These are phyloP conservation scores for Nomada goodeniana DNA, from an alignment of 2,888 invertebrate species.

Conservation along the genomic window DNA sequence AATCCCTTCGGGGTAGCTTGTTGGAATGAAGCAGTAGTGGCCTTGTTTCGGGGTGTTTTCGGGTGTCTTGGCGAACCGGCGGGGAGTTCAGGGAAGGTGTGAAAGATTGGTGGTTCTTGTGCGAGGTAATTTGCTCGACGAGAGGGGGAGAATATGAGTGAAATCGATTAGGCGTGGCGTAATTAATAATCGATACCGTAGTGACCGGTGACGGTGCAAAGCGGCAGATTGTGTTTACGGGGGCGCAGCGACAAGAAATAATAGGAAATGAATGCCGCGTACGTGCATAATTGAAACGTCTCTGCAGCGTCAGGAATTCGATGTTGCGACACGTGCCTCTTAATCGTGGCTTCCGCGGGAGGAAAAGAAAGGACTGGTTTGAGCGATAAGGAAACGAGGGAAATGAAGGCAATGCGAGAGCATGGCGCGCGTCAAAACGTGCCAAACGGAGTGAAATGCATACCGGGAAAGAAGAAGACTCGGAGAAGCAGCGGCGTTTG, in stretches of 20 bases:
- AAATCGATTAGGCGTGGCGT: slow-evolving; percentile 72
- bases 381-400: neutral
- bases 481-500: neutral
- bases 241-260: slow-evolving; percentile 29
- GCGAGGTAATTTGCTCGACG: no score
- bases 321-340: slow-evolving; percentile 36
- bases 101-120: slow-evolving; percentile 39
- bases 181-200: slow-evolving; percentile 73
- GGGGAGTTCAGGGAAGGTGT: neutral
- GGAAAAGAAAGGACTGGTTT: neutral
- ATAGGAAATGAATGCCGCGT: neutral
- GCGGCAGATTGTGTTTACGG: slow-evolving; percentile 31
- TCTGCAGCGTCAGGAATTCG: slow-evolving; percentile 6
- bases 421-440: slow-evolving; percentile 27
- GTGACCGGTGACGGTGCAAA: slow-evolving; percentile 48
- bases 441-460: slow-evolving; percentile 45
- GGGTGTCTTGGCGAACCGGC: slow-evolving; percentile 2
- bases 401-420: neutral
- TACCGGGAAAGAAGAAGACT: slow-evolving; percentile 12
- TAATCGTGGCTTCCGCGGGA: slow-evolving; percentile 16
- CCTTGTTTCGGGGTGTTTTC: neutral
- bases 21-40: neutral
- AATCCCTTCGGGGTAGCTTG: slow-evolving; percentile 20
- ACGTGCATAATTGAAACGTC: no score
- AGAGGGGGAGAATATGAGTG: neutral